Base-by-base conservation (phyloP, 1,140 invertebrate genomes). In the Trachymyrmex cornetzi region DNA sequence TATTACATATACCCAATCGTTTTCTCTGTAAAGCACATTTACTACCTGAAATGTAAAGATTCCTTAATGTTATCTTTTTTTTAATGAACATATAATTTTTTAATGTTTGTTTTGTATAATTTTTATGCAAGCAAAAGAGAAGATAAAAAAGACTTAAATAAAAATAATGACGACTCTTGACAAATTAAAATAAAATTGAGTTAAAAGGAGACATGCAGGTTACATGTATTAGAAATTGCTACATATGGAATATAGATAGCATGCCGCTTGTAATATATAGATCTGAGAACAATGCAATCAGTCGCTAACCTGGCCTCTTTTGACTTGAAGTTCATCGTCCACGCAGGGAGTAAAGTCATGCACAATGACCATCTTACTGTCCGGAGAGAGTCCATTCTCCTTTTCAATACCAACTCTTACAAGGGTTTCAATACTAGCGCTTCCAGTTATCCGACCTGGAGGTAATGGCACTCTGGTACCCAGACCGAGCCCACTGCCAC, bases 1-100 rank as follows among this genome's bases (percentile, higher is more conserved):
- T 93, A 99, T 98, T 0, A 99, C 98, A 96, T 99, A 99, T 1
- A 99, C 98, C 99, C 99, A 99, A 92, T 99, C 99, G 94, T 99
- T 99, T 94, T 99, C 98, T 91, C 98, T 96, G 94, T 99, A 99
- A 77, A 99, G 95, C 77, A 99, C 97, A 95, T 99, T 99, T 0
- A 99, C 98, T 91, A 99, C 97, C 96, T 98, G 69, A 71, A 90
- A 92, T 12, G 77, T 74, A 61, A 69, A 80, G 53, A 4, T 72
- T 6, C 14, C 16, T 11, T 55, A 22, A 5, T 69, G 6, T 1
- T 38, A 53, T n/a, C 5, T 9, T 77, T 22, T 19, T 48, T 50
- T 9, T 57, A 57, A 22, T 3, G 0, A 81, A 38, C 22, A 38
- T 11, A 57, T 79, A 3, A 9, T 55, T 53, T 67, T 6, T 1